Evolutionary conservation across 2,113 vertebrate genomes (phyloP), one percentile per base, ranked within the genome.

Genomic region (Pseudonaja textilis): DNA sequence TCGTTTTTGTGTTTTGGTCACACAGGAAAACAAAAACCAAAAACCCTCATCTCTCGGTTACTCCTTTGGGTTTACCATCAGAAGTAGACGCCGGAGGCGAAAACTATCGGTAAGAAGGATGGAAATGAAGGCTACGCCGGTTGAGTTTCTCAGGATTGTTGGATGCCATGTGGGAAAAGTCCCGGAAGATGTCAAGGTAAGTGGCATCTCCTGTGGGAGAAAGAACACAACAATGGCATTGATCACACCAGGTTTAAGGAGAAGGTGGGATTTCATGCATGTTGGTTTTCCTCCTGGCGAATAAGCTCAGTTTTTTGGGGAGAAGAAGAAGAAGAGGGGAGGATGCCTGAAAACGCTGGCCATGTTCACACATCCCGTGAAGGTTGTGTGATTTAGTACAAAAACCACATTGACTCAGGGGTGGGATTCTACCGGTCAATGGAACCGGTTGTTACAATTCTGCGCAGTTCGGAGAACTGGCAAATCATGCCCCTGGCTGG

Each of bases 151-250:
- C 98, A 0, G 98, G 98, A 94, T 98, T 98, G 96, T 99, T 98
- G 0, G 98, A 99, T 0, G 98, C 98, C 98, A 99, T 98, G 97
- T 98, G 98, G 54, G 98, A 99, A 96, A 98, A 98, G 59, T 99
- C 98, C 34, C 98, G 89, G 97, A 98, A 98, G 97, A 99, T 98
- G 97, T 99, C 98, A 7, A 98, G 96, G 94, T 98, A 98, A 0
- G 98, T 98, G 81, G 98, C 96, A 90, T 98, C 98, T 94, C 98
- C 98, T 98, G 97, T 56, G 97, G 90, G 86, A 94, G 92, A 94
- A 90, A 94, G 92, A 93, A 96, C 91, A 87, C 25, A 11, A 94
- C 90, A 93, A 54, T 34, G 45, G 61, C n/a, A 39, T 42, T 1
- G 69, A 20, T 81, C 69, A 8, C 69, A 81, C n/a, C 69, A 34